phyloP scores from a whole-genome alignment of 1,140 invertebrate species.

The Danaus plexippus region DNA sequence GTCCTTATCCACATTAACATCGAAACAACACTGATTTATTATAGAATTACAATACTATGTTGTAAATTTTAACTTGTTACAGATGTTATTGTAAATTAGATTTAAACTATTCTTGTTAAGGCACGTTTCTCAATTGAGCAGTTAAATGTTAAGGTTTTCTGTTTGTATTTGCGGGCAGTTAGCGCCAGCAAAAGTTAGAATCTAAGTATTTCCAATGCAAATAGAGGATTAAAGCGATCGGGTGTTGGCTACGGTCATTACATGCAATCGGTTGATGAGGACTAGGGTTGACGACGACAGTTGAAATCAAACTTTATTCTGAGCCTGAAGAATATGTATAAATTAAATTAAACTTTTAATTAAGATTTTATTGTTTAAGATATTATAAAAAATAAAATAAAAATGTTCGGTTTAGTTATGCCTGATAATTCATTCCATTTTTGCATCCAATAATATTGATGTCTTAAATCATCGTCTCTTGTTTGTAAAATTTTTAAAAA shows the following conservation, averaged over 20 bases:
- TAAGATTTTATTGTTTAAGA: background rate
- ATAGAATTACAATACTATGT: conserved; percentile 16
- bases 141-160: conserved; percentile 1
- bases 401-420: conserved; percentile 4
- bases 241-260: conserved; percentile 15
- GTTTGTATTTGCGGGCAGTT: conserved; percentile 12
- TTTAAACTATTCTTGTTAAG: background rate
- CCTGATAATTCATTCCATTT: no score
- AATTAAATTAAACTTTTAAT: conserved; percentile 1
- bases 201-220: conserved; percentile 25
- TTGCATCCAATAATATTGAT: no score
- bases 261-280: conserved; percentile 12
- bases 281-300: conserved; percentile 4
- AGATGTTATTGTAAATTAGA: no score
- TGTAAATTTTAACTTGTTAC: no score
- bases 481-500: no score
- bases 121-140: background rate
- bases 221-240: conserved; percentile 17
- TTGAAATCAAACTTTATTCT: no score
- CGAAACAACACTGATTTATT: conserved; percentile 19
- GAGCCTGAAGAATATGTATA: background rate
- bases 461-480: no score
- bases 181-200: conserved; percentile 20
- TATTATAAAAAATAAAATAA: background rate
- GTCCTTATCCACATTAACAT: conserved; percentile 18